phyloP scores from a whole-genome alignment of 2,888 invertebrate species.

The Synanthedon tipuliformis region DNA sequence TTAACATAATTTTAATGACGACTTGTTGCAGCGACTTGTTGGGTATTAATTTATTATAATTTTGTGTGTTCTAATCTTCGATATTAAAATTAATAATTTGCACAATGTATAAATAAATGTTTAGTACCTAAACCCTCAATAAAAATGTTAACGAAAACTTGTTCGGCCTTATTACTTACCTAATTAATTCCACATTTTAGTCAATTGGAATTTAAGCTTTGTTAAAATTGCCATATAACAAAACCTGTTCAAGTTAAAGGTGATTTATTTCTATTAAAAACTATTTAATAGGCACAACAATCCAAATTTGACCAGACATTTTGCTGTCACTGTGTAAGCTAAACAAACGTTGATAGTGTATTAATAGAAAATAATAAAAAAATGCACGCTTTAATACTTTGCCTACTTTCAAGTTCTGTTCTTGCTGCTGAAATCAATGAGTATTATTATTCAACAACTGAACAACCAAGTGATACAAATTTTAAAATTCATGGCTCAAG shows the following conservation, averaged over 20 bases:
- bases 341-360: no score
- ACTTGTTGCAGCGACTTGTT: slow-evolving; percentile 56
- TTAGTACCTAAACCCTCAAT: not conserved
- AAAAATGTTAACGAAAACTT: not conserved
- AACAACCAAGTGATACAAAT: not conserved
- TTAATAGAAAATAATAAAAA: not conserved
- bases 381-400: not conserved
- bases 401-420: not conserved
- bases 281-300: not conserved
- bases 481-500: not conserved
- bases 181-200: not conserved
- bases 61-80: not conserved
- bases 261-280: not conserved
- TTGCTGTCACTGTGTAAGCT: not conserved
- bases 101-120: not conserved
- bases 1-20: slow-evolving; percentile 32
- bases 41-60: slow-evolving; percentile 30
- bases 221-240: not conserved
- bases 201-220: not conserved
- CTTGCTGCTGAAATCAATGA: not conserved
- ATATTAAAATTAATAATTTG: not conserved
- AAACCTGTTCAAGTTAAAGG: not conserved
- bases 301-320: not conserved
- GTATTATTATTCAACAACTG: not conserved
- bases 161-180: not conserved